Conservation (phyloP, 92 coral and sea anemone species). For the Pocillopora meandrina region DNA sequence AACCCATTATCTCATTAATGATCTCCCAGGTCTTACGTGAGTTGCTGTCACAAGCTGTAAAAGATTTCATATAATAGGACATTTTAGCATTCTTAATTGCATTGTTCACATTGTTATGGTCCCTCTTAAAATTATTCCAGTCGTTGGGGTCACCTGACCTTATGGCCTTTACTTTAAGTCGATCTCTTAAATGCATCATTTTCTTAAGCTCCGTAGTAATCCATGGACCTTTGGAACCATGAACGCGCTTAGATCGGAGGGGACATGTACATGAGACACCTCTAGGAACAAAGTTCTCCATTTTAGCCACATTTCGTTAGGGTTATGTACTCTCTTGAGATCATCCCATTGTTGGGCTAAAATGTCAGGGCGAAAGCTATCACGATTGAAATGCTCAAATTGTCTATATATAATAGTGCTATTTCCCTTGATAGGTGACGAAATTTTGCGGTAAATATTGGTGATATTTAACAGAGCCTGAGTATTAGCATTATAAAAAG, state of each 20-base stretch:
- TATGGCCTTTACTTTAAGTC: slow-evolving; percentile 34
- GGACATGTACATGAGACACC: background rate
- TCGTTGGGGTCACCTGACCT: slow-evolving; percentile 2
- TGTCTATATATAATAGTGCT: slow-evolving; percentile 21
- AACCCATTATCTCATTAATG: slow-evolving; percentile 39
- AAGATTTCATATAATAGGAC: slow-evolving; percentile 30
- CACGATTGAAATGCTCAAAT: background rate
- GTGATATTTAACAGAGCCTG: background rate
- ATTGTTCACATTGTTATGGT: slow-evolving; percentile 39
- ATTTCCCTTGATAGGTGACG: slow-evolving; percentile 9
- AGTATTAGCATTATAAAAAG: background rate
- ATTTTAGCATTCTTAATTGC: slow-evolving; percentile 42
- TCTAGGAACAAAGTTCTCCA: slow-evolving; percentile 5
- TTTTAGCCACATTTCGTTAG: slow-evolving; percentile 19
- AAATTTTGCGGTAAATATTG: slow-evolving; percentile 18
- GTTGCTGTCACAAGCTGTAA: slow-evolving; percentile 13
- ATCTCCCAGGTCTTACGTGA: slow-evolving; percentile 28
- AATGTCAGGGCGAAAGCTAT: background rate
- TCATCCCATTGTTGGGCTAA: slow-evolving; percentile 13
- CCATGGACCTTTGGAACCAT: slow-evolving; percentile 28
- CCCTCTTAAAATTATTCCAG: slow-evolving; percentile 34
- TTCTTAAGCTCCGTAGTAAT: slow-evolving; percentile 39
- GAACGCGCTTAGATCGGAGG: background rate
- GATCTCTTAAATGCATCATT: slow-evolving; percentile 30
- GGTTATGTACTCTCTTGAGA: slow-evolving; percentile 23